Conservation (phyloP, 1,140 invertebrate species). For the Paralvinella palmiformis region DNA sequence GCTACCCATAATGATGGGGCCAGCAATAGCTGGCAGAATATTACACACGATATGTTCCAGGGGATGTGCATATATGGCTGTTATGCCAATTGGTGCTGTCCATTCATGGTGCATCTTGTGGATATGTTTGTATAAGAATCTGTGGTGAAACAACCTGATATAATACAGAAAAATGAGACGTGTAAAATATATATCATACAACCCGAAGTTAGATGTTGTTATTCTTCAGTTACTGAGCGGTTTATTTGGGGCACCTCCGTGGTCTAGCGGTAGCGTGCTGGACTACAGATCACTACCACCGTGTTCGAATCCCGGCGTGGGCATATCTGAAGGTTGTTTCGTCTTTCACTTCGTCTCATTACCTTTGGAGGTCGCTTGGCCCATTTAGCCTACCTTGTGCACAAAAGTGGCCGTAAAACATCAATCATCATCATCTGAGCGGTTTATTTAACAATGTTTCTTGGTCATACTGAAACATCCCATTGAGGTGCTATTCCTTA, state of each 20-base stretch:
- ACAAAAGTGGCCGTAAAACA: no score
- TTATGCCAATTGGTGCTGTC: slow-evolving; percentile 54
- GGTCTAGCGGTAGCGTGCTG: no score
- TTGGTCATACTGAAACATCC: no score
- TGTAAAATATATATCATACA: not conserved
- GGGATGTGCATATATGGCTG: slow-evolving; percentile 80
- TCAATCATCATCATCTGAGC: no score
- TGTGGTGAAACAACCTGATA: slow-evolving; percentile 67
- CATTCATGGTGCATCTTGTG: slow-evolving; percentile 69
- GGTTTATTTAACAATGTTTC: not conserved
- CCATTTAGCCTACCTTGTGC: no score
- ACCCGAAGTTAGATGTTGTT: not conserved
- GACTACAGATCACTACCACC: no score
- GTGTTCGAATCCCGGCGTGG: no score
- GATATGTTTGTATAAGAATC: slow-evolving; percentile 71
- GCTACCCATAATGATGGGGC: slow-evolving; percentile 72
- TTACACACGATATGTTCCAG: slow-evolving; percentile 80
- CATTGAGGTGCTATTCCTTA: no score
- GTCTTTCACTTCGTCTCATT: no score
- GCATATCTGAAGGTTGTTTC: no score
- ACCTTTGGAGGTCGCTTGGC: no score
- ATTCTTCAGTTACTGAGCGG: not conserved
- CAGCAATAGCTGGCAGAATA: slow-evolving; percentile 70
- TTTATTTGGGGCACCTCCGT: not conserved
- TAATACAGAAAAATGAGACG: not conserved